Evolutionary conservation across 2,113 vertebrate genomes (phyloP).

Genomic region (Malurus elegans): DNA sequence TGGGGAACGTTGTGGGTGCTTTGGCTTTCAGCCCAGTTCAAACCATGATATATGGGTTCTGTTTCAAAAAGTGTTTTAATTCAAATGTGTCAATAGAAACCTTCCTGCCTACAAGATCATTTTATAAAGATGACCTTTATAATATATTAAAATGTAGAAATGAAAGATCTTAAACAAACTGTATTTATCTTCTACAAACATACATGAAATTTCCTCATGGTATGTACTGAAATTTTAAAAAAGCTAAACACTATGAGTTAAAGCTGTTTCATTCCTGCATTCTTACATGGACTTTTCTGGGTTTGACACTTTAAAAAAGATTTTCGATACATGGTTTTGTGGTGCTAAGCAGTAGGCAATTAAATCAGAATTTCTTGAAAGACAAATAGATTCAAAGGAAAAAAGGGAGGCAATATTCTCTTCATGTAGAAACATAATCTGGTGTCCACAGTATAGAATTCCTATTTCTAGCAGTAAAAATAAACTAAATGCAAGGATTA

Average conservation of each 20-base stretch:
- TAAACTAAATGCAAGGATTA: neutral
- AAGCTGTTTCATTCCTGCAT: neutral
- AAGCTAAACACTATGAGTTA: neutral
- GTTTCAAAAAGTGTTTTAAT: neutral
- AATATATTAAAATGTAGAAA: neutral
- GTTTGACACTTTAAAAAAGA: rapidly evolving
- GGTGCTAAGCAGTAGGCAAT: neutral
- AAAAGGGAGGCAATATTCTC: neutral
- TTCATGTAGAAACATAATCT: neutral
- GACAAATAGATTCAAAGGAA: neutral
- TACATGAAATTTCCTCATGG: neutral
- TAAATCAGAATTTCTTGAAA: neutral
- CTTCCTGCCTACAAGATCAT: neutral
- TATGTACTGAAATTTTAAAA: neutral
- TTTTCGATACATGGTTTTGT: neutral
- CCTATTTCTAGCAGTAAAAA: neutral
- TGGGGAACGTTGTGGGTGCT: too few relatives aligned
- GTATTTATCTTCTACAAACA: neutral
- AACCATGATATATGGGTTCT: neutral
- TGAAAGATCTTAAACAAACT: neutral
- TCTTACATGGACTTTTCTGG: neutral
- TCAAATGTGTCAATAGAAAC: neutral
- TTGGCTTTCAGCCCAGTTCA: too few relatives aligned
- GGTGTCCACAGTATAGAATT: neutral
- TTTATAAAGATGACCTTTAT: rapidly evolving